Percentiles rank a stretch among this genome's conserved stretches.
These are phyloP conservation scores for Dendrocincla tyrannina DNA, from an alignment of 2,797 vertebrate genomes.

Conservation along the genomic window DNA sequence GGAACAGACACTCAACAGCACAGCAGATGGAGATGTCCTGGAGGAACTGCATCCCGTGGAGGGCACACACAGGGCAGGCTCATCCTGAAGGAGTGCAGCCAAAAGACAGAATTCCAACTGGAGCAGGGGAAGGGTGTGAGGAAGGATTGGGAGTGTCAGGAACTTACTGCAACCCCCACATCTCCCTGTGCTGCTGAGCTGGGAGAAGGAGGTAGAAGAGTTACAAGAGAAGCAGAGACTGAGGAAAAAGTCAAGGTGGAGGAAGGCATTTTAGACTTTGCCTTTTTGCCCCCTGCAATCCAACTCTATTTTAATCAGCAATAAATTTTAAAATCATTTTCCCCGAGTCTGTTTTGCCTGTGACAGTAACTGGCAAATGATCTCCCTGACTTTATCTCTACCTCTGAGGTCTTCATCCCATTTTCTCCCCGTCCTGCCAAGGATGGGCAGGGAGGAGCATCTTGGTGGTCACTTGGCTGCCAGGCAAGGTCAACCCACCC, in stretches of 20 bases:
- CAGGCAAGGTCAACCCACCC: neutral
- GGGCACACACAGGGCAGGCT: neutral
- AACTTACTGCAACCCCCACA: rapidly evolving
- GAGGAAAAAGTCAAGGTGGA: neutral
- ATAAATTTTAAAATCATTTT: neutral
- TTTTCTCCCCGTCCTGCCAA: neutral
- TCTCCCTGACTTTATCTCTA: neutral
- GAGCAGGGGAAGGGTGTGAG: neutral
- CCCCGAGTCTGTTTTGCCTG: neutral
- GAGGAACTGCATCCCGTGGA: neutral
- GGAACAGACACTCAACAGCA: neutral
- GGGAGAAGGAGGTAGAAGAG: neutral
- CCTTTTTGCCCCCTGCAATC: too few relatives aligned
- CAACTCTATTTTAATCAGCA: neutral
- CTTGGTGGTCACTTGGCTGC: neutral
- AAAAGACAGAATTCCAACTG: too few relatives aligned
- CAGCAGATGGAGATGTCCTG: neutral
- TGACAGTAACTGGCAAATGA: neutral
- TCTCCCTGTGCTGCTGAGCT: rapidly evolving
- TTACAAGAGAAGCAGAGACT: neutral
- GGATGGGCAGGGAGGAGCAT: neutral
- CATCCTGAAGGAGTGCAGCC: neutral
- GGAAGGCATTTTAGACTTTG: neutral
- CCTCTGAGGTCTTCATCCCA: neutral
- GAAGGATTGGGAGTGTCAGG: rapidly evolving